Base-by-base conservation (phyloP, 2,113 vertebrate genomes). In the Odontophorus gujanensis region DNA sequence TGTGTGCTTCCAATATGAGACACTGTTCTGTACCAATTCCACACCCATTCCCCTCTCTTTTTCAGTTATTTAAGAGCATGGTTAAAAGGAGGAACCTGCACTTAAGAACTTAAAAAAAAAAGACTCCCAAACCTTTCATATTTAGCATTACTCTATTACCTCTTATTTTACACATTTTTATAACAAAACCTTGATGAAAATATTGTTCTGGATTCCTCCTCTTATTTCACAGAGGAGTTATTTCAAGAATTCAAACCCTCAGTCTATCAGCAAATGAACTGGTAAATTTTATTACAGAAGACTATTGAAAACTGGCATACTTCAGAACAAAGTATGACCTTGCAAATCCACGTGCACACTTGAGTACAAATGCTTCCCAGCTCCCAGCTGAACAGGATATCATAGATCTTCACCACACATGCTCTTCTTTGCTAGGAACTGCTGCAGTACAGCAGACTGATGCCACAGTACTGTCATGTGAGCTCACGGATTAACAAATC, bases 351-450 rank as follows among this genome's bases (percentile, higher is more conserved):
- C 1, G 3, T 13, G 18, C 24, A 22, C 18, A n/a, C 13, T 40
- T 36, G 40, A 13, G 20, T 42, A 59, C 42, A 67, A 80, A 87
- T n/a, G 75, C 11, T 6, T 69, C 50, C 66, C 55, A 74, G 81
- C 34, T 50, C 45, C 47, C 48, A 59, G 32, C 16, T 8, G 10
- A 63, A 65, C 5, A 15, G 25, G 67, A 5, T 68, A 43, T 38
- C 30, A 36, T 7, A 25, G 0, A 0, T 14, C 17, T 71, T 47
- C 1, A 1, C 0, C 24, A 58, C 36, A 16, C 11, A 4, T 12
- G 22, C 32, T 81, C 24, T 30, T 65, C 30, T 62, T 38, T 48
- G 18, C 66, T 25, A 38, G 10, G 24, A 42, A 26, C 18, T 50
- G 32, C 53, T 58, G n/a, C 66, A 58, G 16, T 20, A 24, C 36